These are phyloP conservation scores for Rhadinocentrus ornatus DNA, from an alignment of 2,797 vertebrate genomes.

Conservation along the genomic window DNA sequence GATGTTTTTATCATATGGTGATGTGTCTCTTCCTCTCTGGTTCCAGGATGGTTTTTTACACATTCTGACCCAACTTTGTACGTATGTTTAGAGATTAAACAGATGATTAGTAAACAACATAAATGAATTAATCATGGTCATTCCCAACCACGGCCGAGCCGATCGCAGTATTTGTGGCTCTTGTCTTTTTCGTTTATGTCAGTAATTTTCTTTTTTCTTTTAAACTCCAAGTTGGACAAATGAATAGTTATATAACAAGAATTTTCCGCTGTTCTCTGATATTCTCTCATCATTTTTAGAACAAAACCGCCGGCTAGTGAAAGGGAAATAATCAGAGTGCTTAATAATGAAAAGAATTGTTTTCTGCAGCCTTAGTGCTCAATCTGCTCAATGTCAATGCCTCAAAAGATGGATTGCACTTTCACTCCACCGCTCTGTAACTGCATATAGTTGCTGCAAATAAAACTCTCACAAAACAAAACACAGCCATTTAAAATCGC, in stretches of 20 bases:
- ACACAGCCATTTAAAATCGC: conserved; percentile 76
- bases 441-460: conserved; percentile 41
- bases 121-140: neutral
- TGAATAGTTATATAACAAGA: neutral
- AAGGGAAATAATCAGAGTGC: conserved; percentile 9
- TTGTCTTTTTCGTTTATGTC: neutral
- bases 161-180: too few species aligned
- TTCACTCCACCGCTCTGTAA: conserved; percentile 34
- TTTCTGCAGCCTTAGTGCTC: neutral
- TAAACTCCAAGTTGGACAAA: neutral
- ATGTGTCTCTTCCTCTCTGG: too few species aligned
- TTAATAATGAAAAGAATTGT: conserved; percentile 8
- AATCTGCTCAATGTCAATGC: conserved; percentile 30
- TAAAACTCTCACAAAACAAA: conserved; percentile 70
- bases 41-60: too few species aligned
- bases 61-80: neutral
- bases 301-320: neutral
- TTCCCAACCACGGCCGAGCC: neutral
- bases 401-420: conserved; percentile 47
- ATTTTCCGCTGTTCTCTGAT: neutral
- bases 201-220: neutral
- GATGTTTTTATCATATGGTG: neutral
- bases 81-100: neutral
- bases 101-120: neutral
- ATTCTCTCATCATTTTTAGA: neutral